These are phyloP conservation scores for Phengaris arion DNA, from an alignment of 2,888 invertebrate genomes.

Conservation along the genomic window DNA sequence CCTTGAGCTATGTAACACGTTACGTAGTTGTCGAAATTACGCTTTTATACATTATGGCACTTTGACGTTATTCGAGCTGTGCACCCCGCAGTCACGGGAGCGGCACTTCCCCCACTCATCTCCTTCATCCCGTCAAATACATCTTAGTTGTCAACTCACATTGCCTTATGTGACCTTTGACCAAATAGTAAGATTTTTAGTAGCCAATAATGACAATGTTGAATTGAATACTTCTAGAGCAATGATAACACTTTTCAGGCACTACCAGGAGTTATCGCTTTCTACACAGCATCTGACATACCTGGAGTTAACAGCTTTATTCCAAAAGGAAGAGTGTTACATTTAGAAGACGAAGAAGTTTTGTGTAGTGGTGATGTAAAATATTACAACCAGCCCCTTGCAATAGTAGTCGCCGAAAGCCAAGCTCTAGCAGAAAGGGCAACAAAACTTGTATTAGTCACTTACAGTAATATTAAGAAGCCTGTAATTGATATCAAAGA, in stretches of 20 bases:
- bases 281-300: slow-evolving; percentile 82
- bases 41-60: too few relatives aligned
- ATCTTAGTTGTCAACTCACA: too few relatives aligned
- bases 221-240: too few relatives aligned
- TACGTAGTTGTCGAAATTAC: too few relatives aligned
- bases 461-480: slow-evolving; percentile 61
- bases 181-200: too few relatives aligned
- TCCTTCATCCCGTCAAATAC: too few relatives aligned
- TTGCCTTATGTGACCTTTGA: too few relatives aligned
- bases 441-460: slow-evolving; percentile 73
- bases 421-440: slow-evolving; percentile 74
- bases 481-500: slow-evolving; percentile 50
- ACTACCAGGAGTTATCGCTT: slow-evolving; percentile 82
- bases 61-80: too few relatives aligned
- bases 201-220: too few relatives aligned
- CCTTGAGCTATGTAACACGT: too few relatives aligned
- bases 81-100: too few relatives aligned
- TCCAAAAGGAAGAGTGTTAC: slow-evolving; percentile 40
- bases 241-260: slow-evolving; percentile 55
- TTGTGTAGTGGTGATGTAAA: slow-evolving; percentile 73
- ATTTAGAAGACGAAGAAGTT: slow-evolving; percentile 57
- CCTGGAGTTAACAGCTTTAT: slow-evolving; percentile 82
- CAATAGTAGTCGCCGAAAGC: slow-evolving; percentile 80
- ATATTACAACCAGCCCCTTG: slow-evolving; percentile 83
- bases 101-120: too few relatives aligned